A percentile compares a stretch with the other conserved stretches of the same genome.
These are phyloP conservation scores for Lepidonotus clava DNA, from an alignment of 2,888 invertebrate genomes.

Conservation along the genomic window DNA sequence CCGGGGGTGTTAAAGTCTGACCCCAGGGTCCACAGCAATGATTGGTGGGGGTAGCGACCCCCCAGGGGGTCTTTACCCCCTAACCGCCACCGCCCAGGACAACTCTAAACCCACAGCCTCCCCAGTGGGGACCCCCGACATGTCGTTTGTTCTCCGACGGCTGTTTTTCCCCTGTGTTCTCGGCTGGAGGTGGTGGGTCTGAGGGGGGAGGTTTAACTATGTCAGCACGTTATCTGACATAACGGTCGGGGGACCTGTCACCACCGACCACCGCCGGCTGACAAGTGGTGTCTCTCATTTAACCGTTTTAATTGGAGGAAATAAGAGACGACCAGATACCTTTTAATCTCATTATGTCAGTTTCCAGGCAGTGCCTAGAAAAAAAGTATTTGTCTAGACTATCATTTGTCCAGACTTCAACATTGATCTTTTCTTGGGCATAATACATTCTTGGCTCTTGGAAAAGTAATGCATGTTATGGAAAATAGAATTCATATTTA, in stretches of 20 bases:
- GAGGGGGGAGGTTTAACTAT: neutral
- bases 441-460: too few species aligned
- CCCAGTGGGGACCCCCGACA: neutral
- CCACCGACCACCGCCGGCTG: neutral
- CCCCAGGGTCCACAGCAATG: neutral
- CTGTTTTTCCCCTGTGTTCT: neutral
- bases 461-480: too few species aligned
- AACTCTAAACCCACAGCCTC: neutral
- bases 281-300: neutral
- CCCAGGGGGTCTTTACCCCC: neutral
- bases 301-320: neutral
- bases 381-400: too few species aligned
- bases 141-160: neutral
- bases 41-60: neutral
- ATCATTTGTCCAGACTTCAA: too few species aligned
- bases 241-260: neutral
- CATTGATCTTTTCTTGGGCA: too few species aligned
- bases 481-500: too few species aligned
- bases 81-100: neutral
- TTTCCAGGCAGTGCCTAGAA: too few species aligned
- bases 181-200: neutral
- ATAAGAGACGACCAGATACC: too few species aligned
- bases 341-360: too few species aligned
- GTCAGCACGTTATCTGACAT: neutral
- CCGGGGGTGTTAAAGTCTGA: slow-evolving; percentile 14